A percentile compares a stretch with the other conserved stretches of the same genome.
Conservation (phyloP, 2,888 invertebrate genomes). For the Orgyia antiqua region DNA sequence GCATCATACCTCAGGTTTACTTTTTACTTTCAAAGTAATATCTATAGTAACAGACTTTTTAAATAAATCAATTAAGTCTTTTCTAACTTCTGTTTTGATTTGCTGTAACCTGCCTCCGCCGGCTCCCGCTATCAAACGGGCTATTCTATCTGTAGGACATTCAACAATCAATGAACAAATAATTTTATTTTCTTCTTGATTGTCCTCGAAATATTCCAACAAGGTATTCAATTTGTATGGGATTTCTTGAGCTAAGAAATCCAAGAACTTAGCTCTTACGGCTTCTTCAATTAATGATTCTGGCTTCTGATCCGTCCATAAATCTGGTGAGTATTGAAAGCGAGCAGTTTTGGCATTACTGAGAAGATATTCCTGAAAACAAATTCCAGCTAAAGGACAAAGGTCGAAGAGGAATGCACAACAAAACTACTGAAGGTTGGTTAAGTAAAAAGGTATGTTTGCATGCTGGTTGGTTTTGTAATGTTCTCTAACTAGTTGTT, state of each 20-base stretch:
- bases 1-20: constrained; percentile 28
- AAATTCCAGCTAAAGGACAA: too few species aligned
- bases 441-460: too few species aligned
- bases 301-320: constrained; percentile 86
- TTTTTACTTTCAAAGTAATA: constrained; percentile 43
- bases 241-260: constrained; percentile 89
- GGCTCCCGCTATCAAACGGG: constrained; percentile 82
- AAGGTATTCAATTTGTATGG: constrained; percentile 86
- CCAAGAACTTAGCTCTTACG: constrained; percentile 90
- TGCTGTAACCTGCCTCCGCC: constrained; percentile 83
- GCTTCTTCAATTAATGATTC: constrained; percentile 84
- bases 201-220: constrained; percentile 82
- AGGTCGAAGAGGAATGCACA: too few species aligned
- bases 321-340: constrained; percentile 82
- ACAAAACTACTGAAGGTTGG: too few species aligned
- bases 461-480: too few species aligned
- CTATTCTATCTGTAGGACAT: constrained; percentile 80
- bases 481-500: too few species aligned
- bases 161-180: constrained; percentile 78
- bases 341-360: constrained; percentile 80
- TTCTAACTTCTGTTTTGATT: constrained; percentile 82
- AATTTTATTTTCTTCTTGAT: constrained; percentile 66
- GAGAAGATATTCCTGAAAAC: constrained; percentile 82
- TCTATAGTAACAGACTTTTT: constrained; percentile 75
- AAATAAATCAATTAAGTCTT: constrained; percentile 81